These are phyloP conservation scores for Apis cerana DNA, from an alignment of 1,140 invertebrate species.

Conservation along the genomic window DNA sequence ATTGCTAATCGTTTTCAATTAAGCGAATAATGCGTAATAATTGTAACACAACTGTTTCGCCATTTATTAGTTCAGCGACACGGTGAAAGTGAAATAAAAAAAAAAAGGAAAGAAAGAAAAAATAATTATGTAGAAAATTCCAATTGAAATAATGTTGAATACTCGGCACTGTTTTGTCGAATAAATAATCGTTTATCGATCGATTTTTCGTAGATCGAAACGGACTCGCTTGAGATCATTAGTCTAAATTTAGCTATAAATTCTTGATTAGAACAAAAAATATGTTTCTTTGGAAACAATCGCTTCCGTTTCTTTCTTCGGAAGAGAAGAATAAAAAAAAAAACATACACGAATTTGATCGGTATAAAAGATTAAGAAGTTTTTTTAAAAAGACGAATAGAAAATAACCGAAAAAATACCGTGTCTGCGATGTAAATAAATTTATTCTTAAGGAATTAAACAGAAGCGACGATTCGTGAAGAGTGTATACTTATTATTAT, in stretches of 20 bases:
- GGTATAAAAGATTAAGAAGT: background rate
- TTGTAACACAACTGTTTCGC: slow-evolving; percentile 8
- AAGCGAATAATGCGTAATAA: slow-evolving; percentile 7
- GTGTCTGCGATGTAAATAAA: slow-evolving; percentile 51
- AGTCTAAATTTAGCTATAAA: slow-evolving; percentile 15
- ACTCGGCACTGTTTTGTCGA: background rate
- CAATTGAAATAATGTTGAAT: background rate
- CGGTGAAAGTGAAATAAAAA: background rate
- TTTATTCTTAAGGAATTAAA: slow-evolving; percentile 53
- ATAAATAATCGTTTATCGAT: slow-evolving; percentile 10
- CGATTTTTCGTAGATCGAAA: slow-evolving; percentile 30
- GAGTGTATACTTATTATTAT: slow-evolving; percentile 49
- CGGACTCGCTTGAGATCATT: slow-evolving; percentile 13
- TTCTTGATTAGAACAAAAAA: background rate
- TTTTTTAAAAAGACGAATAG: slow-evolving; percentile 5
- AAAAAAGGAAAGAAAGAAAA: background rate
- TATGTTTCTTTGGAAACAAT: background rate
- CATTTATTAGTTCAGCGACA: slow-evolving; percentile 4
- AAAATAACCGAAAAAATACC: slow-evolving; percentile 15
- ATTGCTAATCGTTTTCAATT: slow-evolving; percentile 42
- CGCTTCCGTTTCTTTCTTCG: slow-evolving; percentile 33
- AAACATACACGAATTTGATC: slow-evolving; percentile 2
- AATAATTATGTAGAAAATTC: slow-evolving; percentile 3
- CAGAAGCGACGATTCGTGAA: slow-evolving; percentile 37
- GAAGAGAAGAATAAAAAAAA: background rate